Base-by-base conservation (phyloP, 2,113 vertebrate species). In the Ginglymostoma cirratum region DNA sequence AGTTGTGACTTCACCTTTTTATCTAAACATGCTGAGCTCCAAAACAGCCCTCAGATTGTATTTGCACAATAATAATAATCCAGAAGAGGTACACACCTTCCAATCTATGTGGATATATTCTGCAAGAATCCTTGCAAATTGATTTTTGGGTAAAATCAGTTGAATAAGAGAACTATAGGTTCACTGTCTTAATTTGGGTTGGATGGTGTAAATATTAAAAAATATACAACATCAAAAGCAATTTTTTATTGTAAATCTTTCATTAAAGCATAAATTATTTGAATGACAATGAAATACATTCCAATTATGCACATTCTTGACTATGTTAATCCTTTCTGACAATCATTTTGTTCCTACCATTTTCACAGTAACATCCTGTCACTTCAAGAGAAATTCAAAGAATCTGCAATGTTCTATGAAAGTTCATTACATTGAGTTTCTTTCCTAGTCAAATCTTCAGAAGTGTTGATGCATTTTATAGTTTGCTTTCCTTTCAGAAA, bases 331-430 rank as follows among this genome's bases (percentile, higher is more conserved):
- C 14, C 52, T 90, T 83, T 55, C 45, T 89, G 48, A 61, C 17
- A 52, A 61, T 90, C 52, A 61, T 90, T 61, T 61, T 42, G 48
- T 90, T 90, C 87, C 87, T 61, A 90, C 3, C 52, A 90, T 90
- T 90, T 90, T 90, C 87, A 55, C 87, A 55, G 87, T 52, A 90
- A 90, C 48, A 89, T 48, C 27, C 42, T 55, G 86, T 89, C 86
- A 89, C 30, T 90, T 90, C 14, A 90, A 90, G 24, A 90, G 87
- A 10, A 90, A 24, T 61, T 90, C 87, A 90, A 52, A 90, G 24
- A 90, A 61, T 52, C 87, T 52, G 55, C 3, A 90, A 90, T 90
- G 87, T 30, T 90, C 52, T 90, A 52, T 61, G 61, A 89, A 10
- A 1, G 21, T 90, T 90, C 52, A 61, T 61, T 90, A 90, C 24